Percentiles rank a stretch among this genome's conserved stretches.
These are phyloP conservation scores for Pristionchus japonicus DNA, from an alignment of 2,888 invertebrate species.

Conservation along the genomic window DNA sequence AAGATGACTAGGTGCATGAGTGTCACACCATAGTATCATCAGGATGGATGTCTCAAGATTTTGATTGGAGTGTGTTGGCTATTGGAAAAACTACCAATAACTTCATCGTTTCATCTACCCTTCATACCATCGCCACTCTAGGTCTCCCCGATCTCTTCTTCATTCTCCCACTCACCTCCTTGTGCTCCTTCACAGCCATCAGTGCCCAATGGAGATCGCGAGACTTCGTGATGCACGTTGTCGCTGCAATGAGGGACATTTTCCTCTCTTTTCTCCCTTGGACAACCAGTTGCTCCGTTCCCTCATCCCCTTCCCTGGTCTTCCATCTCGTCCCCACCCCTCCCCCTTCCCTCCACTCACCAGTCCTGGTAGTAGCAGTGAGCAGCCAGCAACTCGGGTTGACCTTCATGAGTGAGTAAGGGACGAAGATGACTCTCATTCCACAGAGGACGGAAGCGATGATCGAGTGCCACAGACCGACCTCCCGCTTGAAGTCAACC, in stretches of 20 bases:
- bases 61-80: too few species aligned
- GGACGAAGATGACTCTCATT: conserved; percentile 99
- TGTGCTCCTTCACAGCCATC: conserved; percentile 96
- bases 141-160: not conserved
- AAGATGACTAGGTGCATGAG: too few species aligned
- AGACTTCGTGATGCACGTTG: conserved; percentile 96
- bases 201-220: conserved; percentile 99
- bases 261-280: too few species aligned
- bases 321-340: too few species aligned
- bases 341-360: conserved; percentile 63
- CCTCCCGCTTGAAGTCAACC: conserved; percentile 97
- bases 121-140: too few species aligned
- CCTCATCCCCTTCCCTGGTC: too few species aligned
- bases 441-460: conserved; percentile 92
- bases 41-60: too few species aligned
- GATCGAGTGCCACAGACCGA: conserved; percentile 81
- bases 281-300: too few species aligned
- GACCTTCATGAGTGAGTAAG: conserved; percentile 98
- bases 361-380: conserved; percentile 93
- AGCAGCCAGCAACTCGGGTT: conserved; percentile 99
- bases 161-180: conserved; percentile 75
- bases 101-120: too few species aligned
- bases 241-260: too few species aligned
- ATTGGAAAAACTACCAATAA: too few species aligned
- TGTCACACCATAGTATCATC: too few species aligned